Conservation (phyloP, 2,797 vertebrate genomes). For the Esox lucius region DNA sequence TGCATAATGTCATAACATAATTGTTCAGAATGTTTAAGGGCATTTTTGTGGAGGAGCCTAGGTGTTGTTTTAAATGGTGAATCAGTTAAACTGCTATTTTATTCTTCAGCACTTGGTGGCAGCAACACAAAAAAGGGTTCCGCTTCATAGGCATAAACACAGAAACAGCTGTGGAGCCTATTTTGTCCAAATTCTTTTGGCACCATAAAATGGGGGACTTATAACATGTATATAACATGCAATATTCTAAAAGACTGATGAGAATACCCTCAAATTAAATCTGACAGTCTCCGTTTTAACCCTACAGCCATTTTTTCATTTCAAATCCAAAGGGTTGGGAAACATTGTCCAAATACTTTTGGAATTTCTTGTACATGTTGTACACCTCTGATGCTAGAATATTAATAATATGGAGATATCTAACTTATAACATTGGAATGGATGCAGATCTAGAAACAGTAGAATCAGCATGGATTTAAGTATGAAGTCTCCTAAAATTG, state of each 20-base stretch:
- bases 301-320: too few relatives aligned
- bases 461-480: neutral
- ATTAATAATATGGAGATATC: neutral
- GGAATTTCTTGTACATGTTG: neutral
- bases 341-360: too few relatives aligned
- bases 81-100: slow-evolving; percentile 25
- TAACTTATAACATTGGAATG: neutral
- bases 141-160: neutral
- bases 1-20: neutral
- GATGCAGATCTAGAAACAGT: neutral
- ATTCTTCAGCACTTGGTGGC: slow-evolving; percentile 53
- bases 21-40: too few relatives aligned
- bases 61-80: slow-evolving; percentile 6
- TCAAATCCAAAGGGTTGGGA: too few relatives aligned
- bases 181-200: too few relatives aligned
- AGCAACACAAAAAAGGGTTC: slow-evolving; percentile 30
- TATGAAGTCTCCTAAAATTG: neutral
- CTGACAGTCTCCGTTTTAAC: too few relatives aligned
- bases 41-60: slow-evolving; percentile 10
- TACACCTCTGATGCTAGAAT: neutral
- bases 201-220: too few relatives aligned
- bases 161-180: too few relatives aligned
- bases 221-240: too few relatives aligned
- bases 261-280: too few relatives aligned
- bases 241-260: too few relatives aligned